A percentile compares a stretch with the other conserved stretches of the same genome.
phyloP scores from a whole-genome alignment of 2,888 invertebrate genomes.

The Netelia fuscicornis region DNA sequence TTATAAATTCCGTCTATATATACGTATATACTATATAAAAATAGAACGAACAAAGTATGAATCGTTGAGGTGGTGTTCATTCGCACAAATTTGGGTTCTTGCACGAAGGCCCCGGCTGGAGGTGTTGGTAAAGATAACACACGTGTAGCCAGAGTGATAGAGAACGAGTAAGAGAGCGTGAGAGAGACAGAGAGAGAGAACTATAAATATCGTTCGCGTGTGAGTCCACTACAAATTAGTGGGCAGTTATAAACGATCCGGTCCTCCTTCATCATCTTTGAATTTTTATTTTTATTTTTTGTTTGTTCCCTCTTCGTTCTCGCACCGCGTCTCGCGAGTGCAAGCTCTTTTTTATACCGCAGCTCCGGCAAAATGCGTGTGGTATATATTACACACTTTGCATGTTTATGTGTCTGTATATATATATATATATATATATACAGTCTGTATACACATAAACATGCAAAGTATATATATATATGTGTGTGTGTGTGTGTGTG shows the following conservation, averaged over 20 bases:
- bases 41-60: constrained; percentile 6
- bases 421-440: too few relatives aligned
- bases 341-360: constrained; percentile 32
- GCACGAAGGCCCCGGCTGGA: background rate
- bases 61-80: constrained; percentile 3
- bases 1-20: background rate
- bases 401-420: background rate
- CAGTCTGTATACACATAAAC: too few relatives aligned
- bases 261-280: constrained; percentile 72
- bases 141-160: background rate
- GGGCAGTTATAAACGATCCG: constrained; percentile 82
- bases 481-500: background rate
- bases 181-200: constrained; percentile 10
- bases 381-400: constrained; percentile 20
- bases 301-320: constrained; percentile 62
- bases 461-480: background rate
- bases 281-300: constrained; percentile 49
- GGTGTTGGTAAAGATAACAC: constrained; percentile 26
- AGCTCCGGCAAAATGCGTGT: constrained; percentile 46
- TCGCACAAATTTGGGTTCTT: constrained; percentile 20
- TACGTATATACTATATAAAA: too few relatives aligned
- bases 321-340: constrained; percentile 48
- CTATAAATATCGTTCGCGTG: constrained; percentile 63
- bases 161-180: constrained; percentile 1
- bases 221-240: constrained; percentile 79